A percentile compares a stretch with the other conserved stretches of the same genome.
These are phyloP conservation scores for Teleopsis dalmanni DNA, from an alignment of 1,140 invertebrate species.

Conservation along the genomic window DNA sequence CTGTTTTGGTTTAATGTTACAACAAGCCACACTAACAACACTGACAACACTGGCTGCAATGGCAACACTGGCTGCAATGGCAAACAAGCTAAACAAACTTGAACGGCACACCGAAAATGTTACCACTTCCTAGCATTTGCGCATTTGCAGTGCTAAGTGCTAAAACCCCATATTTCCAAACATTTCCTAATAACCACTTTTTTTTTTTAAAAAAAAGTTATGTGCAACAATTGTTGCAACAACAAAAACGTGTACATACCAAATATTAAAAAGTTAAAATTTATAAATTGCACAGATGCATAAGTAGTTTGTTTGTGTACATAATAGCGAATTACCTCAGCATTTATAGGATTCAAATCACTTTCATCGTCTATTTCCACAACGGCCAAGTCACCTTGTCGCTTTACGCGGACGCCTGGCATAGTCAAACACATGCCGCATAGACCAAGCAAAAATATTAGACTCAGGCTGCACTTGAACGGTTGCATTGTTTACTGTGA, in stretches of 20 bases:
- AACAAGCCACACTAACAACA: too few relatives aligned
- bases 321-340: conserved; percentile 28
- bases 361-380: conserved; percentile 18
- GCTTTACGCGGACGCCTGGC: conserved; percentile 20
- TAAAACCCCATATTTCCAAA: not conserved
- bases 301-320: not conserved
- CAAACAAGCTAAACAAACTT: too few relatives aligned
- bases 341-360: conserved; percentile 40
- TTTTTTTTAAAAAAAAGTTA: too few relatives aligned
- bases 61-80: too few relatives aligned
- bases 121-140: too few relatives aligned
- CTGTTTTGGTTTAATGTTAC: too few relatives aligned
- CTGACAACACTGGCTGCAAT: too few relatives aligned
- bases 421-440: conserved; percentile 11
- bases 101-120: too few relatives aligned
- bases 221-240: too few relatives aligned
- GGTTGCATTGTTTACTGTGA: conserved; percentile 18
- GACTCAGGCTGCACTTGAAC: conserved; percentile 15
- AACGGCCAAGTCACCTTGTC: conserved; percentile 17
- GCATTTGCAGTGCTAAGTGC: too few relatives aligned
- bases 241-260: not conserved
- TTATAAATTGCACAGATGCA: not conserved
- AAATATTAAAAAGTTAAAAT: not conserved
- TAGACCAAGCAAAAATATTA: conserved; percentile 16
- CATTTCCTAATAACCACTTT: too few relatives aligned